These are phyloP conservation scores for Psilanteris sp. DNA, from an alignment of 1,140 invertebrate species.

Conservation along the genomic window DNA sequence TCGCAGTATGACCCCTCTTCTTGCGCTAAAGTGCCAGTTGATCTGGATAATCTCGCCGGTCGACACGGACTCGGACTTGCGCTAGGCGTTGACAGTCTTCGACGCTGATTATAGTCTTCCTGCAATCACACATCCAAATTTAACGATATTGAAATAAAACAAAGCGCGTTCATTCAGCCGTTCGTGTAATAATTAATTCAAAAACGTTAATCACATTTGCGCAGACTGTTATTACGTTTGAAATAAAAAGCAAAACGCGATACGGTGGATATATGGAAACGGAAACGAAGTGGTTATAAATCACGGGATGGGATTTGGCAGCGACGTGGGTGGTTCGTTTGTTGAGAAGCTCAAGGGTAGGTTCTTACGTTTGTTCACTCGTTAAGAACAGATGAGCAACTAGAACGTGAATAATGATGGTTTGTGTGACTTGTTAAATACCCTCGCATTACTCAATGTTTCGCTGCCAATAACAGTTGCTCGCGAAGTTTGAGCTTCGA, in stretches of 20 bases:
- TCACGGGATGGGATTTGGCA: constrained; percentile 43
- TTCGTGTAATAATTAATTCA: too few relatives aligned
- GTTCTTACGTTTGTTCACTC: constrained; percentile 56
- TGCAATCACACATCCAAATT: too few relatives aligned
- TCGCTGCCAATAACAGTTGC: constrained; percentile 40
- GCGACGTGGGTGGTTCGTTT: constrained; percentile 63
- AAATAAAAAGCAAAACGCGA: neutral
- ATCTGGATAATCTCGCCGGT: constrained; percentile 72
- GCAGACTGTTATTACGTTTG: too few relatives aligned
- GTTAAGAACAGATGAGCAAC: constrained; percentile 51
- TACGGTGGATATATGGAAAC: constrained; percentile 4
- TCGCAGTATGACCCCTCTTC: constrained; percentile 73
- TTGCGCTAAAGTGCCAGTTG: constrained; percentile 75
- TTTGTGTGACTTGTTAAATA: constrained; percentile 56
- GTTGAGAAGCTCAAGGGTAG: constrained; percentile 56
- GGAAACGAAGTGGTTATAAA: constrained; percentile 43
- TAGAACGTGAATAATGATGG: constrained; percentile 60
- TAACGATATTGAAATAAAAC: too few relatives aligned
- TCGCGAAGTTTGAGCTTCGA: constrained; percentile 6
- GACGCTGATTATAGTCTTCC: constrained; percentile 84
- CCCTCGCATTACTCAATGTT: constrained; percentile 44
- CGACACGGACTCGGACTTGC: constrained; percentile 83
- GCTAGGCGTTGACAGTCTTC: constrained; percentile 86
- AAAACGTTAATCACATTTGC: too few relatives aligned
- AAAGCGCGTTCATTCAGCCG: too few relatives aligned